Percentiles rank a stretch among this genome's conserved stretches.
Conservation (phyloP, 2,797 vertebrate species). For the Phyllotis vaccarum region DNA sequence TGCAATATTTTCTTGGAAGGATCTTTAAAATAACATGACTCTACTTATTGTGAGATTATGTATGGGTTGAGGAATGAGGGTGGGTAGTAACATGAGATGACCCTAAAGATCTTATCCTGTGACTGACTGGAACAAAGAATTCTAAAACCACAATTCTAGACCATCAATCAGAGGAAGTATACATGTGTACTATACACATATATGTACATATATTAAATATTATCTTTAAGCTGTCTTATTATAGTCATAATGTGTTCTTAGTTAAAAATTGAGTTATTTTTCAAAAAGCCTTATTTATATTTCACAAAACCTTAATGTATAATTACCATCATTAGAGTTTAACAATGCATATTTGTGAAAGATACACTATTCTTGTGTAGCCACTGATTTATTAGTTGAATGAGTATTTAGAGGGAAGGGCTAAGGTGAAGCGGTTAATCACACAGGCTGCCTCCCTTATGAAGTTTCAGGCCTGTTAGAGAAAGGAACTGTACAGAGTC, state of each 20-base stretch:
- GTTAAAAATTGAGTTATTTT: neutral
- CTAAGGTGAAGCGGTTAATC: neutral
- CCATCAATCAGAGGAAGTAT: neutral
- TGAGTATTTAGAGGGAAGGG: neutral
- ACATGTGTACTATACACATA: neutral
- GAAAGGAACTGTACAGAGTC: neutral
- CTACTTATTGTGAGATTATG: neutral
- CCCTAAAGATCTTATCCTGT: neutral
- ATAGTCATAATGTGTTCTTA: neutral
- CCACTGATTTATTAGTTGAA: neutral
- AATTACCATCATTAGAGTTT: neutral
- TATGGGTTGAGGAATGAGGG: neutral
- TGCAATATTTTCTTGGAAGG: neutral
- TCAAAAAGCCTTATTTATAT: neutral
- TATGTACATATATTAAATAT: neutral
- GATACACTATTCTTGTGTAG: neutral
- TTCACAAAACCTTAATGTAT: neutral
- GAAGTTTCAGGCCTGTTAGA: neutral
- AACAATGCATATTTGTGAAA: neutral
- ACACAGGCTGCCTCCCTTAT: neutral
- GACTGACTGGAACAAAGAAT: neutral
- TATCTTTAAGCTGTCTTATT: neutral
- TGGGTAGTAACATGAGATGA: neutral
- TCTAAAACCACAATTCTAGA: neutral
- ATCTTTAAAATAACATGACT: neutral